Base-by-base conservation (phyloP, 2,113 vertebrate species). In the Neopipo cinnamomea region DNA sequence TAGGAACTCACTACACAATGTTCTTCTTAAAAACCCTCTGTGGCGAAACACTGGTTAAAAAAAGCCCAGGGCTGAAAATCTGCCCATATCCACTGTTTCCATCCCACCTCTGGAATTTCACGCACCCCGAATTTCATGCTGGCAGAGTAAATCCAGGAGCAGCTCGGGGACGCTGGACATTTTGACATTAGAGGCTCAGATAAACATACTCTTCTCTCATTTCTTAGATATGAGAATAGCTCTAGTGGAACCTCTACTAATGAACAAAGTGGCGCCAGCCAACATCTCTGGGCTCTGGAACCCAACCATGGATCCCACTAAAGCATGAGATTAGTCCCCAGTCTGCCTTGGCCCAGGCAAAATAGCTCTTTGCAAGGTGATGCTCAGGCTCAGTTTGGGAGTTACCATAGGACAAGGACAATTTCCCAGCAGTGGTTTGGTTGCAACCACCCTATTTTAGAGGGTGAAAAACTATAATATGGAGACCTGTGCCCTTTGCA, bases 31-130 rank as follows among this genome's bases (percentile, higher is more conserved):
- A 85, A 61, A 16, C 3, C 1, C 8, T 28, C 46, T 46, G 17
- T 23, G 46, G 41, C 55, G 17, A 76, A 76, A 72, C 22, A 70
- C 3, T 41, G 19, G 21, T 44, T 12, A 31, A 58, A 91, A 91
- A 31, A 8, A 2, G 0, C 1, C 1, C 33, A 75, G 19, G 6
- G 22, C 4, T 49, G 24, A 73, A 88, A 79, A 66, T 23, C 44
- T 70, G 49, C 28, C 31, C 9, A 27, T 79, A 25, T 25, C 14
- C n/a, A 44, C 16, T 56, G 7, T 56, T 95, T 30, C 18, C 62
- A 93, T 42, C 12, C 42, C 6, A 44, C 25, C 49, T 8, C 49
- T 27, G 49, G 49, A 50, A 50, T 50, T 50, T 50, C 49, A 50
- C 9, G 25, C 49, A 27, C 25, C 25, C 49, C 5, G 28, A 33